These are phyloP conservation scores for Mesorhabditis spiculigera DNA, from an alignment of 2,888 invertebrate genomes.

Conservation along the genomic window DNA sequence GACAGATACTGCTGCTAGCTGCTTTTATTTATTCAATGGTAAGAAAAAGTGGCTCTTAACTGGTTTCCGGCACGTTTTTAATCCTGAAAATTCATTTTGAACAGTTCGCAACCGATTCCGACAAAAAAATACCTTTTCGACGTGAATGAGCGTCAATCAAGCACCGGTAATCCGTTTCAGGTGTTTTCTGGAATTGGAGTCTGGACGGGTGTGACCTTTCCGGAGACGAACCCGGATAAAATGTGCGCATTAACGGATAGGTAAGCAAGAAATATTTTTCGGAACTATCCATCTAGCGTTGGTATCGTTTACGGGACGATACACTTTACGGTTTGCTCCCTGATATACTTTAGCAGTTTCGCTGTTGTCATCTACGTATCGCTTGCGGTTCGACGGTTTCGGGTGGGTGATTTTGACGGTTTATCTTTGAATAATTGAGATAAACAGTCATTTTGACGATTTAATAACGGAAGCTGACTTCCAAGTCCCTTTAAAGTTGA, in stretches of 20 bases:
- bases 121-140: no score
- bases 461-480: no score
- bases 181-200: background rate
- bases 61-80: no score
- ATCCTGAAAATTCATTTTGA: no score
- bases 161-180: background rate
- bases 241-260: constrained; percentile 1
- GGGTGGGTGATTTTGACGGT: background rate
- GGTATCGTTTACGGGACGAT: background rate
- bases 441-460: background rate
- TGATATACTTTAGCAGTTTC: background rate
- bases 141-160: no score
- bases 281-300: background rate
- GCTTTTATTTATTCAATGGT: constrained; percentile 2
- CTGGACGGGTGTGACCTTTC: background rate
- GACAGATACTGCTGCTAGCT: background rate
- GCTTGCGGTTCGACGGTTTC: background rate
- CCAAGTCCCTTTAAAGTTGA: no score
- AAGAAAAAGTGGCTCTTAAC: background rate
- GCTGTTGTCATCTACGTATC: background rate
- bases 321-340: background rate
- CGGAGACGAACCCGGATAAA: constrained; percentile 1
- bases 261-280: background rate
- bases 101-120: no score
- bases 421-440: background rate